Base-by-base conservation (phyloP, 2,888 invertebrate species). In the Apocheima hispidaria region DNA sequence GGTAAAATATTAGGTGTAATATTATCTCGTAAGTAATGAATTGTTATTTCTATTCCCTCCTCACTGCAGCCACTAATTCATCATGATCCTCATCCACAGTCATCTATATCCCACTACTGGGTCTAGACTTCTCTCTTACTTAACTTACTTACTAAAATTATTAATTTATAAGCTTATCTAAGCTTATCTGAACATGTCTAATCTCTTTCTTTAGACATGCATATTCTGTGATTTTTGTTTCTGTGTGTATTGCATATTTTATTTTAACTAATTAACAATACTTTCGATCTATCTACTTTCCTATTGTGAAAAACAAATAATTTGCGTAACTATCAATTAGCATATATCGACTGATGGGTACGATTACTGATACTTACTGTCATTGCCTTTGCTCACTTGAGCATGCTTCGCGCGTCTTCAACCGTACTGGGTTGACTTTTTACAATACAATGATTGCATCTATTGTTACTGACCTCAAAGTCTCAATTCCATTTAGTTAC, bases 391-490 rank as follows among this genome's bases (percentile, higher is more conserved):
- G 23, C 43, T 35, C 35, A 40, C 48, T 53, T 55, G 33, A 9
- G 53, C 38, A 62, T 62, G 46, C 61, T 26, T 16, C 18, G 41
- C 18, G 56, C 52, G 52, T 62, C 56, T 62, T 26, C 48, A 35
- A 28, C 54, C 40, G 44, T 30, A 56, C 38, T 62, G 52, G 56
- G 52, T 57, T 46, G 52, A 62, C 48, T 62, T 62, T 61, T 56
- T 57, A 57, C 61, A 46, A 55, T 60, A 36, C 55, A 50, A 44
- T 52, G 52, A 52, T 56, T 52, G 35, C 61, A 52, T 62, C 56
- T 53, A 62, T 62, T 62, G 61, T 62, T 56, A 18, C 28, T 62
- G 61, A 62, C 61, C 61, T 56, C 61, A 57, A 52, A 62, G 52
- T 62, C 56, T 57, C 56, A 41, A 48, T 62, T 51, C 41, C 51